phyloP scores from a whole-genome alignment of 1,140 invertebrate species.

The Zeugodacus cucurbitae region DNA sequence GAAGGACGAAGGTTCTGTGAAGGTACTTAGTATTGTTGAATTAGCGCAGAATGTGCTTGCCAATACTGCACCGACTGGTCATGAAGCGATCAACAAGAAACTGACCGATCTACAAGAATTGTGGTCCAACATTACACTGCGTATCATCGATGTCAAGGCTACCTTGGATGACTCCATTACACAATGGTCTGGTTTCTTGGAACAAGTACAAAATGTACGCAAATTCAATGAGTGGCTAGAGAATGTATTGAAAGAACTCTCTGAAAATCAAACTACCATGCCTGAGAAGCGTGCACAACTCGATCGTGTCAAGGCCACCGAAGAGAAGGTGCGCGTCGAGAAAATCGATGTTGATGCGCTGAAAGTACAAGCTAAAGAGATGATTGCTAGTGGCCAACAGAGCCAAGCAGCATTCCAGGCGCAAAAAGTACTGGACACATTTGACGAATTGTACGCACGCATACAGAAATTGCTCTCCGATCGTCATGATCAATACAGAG shows the following conservation, averaged over 20 bases:
- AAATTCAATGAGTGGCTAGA: slow-evolving; percentile 86
- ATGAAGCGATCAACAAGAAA: slow-evolving; percentile 85
- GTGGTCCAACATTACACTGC: slow-evolving; percentile 86
- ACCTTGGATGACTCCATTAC: slow-evolving; percentile 90
- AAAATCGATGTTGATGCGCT: slow-evolving; percentile 92
- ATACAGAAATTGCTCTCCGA: slow-evolving; percentile 80
- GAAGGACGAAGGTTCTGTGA: slow-evolving; percentile 92
- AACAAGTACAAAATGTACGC: slow-evolving; percentile 86
- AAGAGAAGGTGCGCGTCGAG: slow-evolving; percentile 90
- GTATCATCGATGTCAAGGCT: slow-evolving; percentile 90
- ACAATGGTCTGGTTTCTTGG: slow-evolving; percentile 88
- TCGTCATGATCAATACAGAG: slow-evolving; percentile 86
- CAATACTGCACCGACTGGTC: slow-evolving; percentile 89
- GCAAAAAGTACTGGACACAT: slow-evolving; percentile 83
- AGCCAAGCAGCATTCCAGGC: slow-evolving; percentile 85
- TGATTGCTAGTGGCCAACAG: slow-evolving; percentile 86
- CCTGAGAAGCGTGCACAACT: slow-evolving; percentile 86
- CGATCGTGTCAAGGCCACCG: slow-evolving; percentile 85
- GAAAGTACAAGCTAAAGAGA: slow-evolving; percentile 87
- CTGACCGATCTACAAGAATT: slow-evolving; percentile 87
- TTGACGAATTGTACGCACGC: slow-evolving; percentile 78
- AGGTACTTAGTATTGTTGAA: slow-evolving; percentile 87
- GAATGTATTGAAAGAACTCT: slow-evolving; percentile 76
- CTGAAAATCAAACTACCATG: slow-evolving; percentile 81
- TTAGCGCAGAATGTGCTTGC: slow-evolving; percentile 91